Evolutionary conservation across 2,113 vertebrate genomes (phyloP), one percentile per base, ranked within the genome.

Genomic region (Oreochromis tanganicae): DNA sequence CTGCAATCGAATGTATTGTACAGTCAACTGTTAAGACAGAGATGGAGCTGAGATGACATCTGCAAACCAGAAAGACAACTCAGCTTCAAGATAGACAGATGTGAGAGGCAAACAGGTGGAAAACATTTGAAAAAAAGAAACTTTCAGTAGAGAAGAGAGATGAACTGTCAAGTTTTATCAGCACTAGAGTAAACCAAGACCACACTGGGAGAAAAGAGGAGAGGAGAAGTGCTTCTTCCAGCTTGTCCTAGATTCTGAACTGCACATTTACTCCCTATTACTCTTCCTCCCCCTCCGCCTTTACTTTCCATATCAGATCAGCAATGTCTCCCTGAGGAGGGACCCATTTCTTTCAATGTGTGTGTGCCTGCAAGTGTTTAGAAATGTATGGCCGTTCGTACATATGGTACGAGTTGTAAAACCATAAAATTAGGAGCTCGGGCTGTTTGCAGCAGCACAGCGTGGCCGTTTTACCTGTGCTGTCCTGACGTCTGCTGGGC

Each of bases 201-300:
- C 82, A 87, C 87, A 92, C 63, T 9, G 81, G 66, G 63, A 82
- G 50, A 81, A 27, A 81, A 41, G 38, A 86, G 24, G 24, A 80
- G 41, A 82, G 29, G 79, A 46, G 27, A 87, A 38, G 14, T 55
- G 21, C 55, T 61, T 75, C 19, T 88, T 81, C 55, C 52, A 86
- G 73, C 16, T 61, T 89, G 92, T 88, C 89, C 91, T 83, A 87
- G 85, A 92, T 94, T 91, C 82, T 83, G 27, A 89, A 63, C 46
- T 36, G 56, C 87, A 83, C 66, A 32, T 83, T 73, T 85, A 81
- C 38, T 81, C 57, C 75, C 52, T 32, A 85, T 87, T 75, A 73
- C 87, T 91, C 81, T 63, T 87, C 81, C 71, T 87, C 81, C 46
- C 61, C 19, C 59, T 61, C 82, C n/a, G 46, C 54, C 21, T 75